Conservation (phyloP, 2,888 invertebrate species). For the Agrotis puta region DNA sequence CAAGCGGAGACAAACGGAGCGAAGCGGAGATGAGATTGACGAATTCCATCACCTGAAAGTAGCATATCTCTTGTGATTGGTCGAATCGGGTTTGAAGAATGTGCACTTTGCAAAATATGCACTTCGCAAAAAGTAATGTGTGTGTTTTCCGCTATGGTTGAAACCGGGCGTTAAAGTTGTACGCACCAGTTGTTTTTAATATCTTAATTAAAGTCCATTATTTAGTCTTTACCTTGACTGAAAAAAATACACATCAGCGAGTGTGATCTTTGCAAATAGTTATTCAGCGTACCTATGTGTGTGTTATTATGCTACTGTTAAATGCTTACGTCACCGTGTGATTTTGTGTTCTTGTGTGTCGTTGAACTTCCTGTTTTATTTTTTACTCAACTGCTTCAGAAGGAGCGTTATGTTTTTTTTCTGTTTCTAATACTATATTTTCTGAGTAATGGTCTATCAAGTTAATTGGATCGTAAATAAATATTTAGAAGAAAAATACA, state of each 20-base stretch:
- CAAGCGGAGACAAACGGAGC: background rate
- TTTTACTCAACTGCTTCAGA: background rate
- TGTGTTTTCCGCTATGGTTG: background rate
- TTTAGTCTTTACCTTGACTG: background rate
- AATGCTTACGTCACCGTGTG: conserved; percentile 62
- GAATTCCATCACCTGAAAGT: background rate
- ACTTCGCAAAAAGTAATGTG: no score
- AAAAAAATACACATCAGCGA: conserved; percentile 16
- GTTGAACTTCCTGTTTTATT: conserved; percentile 53
- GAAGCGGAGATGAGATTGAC: background rate
- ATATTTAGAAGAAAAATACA: background rate
- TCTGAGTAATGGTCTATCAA: background rate
- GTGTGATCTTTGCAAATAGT: conserved; percentile 27
- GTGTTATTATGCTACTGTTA: conserved; percentile 44
- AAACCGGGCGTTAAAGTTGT: background rate
- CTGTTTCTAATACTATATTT: background rate
- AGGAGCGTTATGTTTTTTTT: no score
- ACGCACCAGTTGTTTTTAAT: no score
- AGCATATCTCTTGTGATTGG: background rate
- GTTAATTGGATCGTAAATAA: background rate
- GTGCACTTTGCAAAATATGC: no score
- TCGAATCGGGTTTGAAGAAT: background rate
- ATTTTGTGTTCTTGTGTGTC: conserved; percentile 51
- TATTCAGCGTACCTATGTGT: background rate
- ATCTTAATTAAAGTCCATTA: no score